These are phyloP conservation scores for Burhinus oedicnemus DNA, from an alignment of 2,113 vertebrate genomes.

Conservation along the genomic window DNA sequence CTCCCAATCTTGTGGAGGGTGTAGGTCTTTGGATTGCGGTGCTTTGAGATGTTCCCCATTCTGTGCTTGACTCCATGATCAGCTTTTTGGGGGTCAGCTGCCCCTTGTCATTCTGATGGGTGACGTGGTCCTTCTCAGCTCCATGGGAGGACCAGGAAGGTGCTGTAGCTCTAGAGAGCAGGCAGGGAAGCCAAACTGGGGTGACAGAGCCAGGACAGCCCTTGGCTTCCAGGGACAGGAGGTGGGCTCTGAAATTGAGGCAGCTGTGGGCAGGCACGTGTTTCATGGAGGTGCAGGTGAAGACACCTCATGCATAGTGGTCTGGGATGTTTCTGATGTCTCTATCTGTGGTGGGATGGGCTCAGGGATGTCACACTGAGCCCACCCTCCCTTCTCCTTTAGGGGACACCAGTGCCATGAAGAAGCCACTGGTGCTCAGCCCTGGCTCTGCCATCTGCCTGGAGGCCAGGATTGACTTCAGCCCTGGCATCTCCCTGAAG, in stretches of 20 bases:
- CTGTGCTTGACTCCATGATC: not conserved
- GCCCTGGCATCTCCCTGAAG: not conserved
- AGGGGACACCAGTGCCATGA: not conserved
- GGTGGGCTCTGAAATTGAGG: not conserved
- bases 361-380: not conserved
- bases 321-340: not conserved
- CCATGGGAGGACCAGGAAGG: fast-evolving
- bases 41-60: not conserved
- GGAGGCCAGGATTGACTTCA: constrained; percentile 12
- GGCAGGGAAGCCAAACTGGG: not conserved
- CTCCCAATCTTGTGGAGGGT: fast-evolving
- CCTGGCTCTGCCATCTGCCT: not conserved
- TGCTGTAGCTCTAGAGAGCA: not conserved
- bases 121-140: not conserved
- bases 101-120: not conserved
- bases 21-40: not conserved
- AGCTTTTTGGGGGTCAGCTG: not conserved
- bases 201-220: not conserved
- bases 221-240: not conserved
- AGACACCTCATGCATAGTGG: not conserved
- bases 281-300: not conserved
- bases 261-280: not conserved
- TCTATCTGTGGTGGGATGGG: not conserved
- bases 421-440: not conserved
- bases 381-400: not conserved